A percentile compares a stretch with the other conserved stretches of the same genome.
Conservation (phyloP, 2,797 vertebrate genomes). For the Aldrovandia affinis region DNA sequence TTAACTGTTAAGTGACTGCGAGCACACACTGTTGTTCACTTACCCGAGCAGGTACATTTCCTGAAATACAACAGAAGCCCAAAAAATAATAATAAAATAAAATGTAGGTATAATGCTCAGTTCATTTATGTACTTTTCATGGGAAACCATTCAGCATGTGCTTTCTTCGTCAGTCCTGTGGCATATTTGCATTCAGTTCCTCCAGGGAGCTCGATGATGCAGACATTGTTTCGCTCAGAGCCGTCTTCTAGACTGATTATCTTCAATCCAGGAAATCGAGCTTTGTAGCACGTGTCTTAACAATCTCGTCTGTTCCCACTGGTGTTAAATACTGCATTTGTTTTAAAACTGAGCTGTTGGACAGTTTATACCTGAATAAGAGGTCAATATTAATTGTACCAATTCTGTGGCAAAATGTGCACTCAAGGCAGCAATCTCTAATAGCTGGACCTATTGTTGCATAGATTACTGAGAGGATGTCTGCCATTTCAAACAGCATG, state of each 20-base stretch:
- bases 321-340: background rate
- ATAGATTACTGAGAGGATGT: too few relatives aligned
- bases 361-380: background rate
- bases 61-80: background rate
- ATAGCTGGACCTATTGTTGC: too few relatives aligned
- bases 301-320: background rate
- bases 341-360: background rate
- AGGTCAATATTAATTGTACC: too few relatives aligned
- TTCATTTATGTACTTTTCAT: background rate
- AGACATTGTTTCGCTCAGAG: background rate
- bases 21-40: background rate
- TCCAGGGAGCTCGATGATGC: background rate
- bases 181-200: background rate
- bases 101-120: background rate
- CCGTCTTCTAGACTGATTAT: background rate
- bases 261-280: background rate
- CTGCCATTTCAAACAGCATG: too few relatives aligned
- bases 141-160: background rate
- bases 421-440: too few relatives aligned
- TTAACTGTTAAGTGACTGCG: background rate
- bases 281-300: background rate
- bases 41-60: background rate
- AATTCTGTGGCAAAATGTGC: too few relatives aligned
- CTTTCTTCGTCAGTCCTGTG: background rate
- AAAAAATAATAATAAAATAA: background rate